Conservation (phyloP, 1,140 invertebrate species). For the Macrocentrus cingulum region DNA sequence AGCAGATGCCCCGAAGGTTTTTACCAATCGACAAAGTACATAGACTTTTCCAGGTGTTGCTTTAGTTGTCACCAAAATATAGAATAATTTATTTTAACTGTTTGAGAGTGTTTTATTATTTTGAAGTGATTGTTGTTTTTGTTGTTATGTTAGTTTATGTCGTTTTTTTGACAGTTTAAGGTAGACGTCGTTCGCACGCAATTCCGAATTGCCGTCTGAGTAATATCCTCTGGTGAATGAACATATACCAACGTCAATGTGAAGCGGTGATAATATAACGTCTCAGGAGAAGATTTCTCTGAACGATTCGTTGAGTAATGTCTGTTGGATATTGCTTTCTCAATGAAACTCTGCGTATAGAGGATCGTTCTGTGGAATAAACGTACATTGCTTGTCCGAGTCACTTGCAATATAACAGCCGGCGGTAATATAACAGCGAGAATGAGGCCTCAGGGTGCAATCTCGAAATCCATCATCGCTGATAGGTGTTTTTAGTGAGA, state of each 20-base stretch:
- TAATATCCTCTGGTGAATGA: too few species aligned
- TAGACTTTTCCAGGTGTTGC: neutral
- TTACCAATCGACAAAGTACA: neutral
- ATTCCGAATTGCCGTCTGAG: too few species aligned
- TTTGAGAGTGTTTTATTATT: too few species aligned
- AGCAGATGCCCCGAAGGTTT: neutral
- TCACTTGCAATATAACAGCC: neutral
- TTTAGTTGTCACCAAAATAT: too few species aligned
- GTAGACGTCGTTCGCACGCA: too few species aligned
- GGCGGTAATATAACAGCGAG: neutral
- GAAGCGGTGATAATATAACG: neutral
- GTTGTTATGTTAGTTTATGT: too few species aligned
- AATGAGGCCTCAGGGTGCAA: slow-evolving; percentile 8
- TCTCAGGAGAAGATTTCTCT: neutral
- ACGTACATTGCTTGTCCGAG: slow-evolving; percentile 4
- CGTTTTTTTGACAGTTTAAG: too few species aligned
- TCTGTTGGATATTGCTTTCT: neutral
- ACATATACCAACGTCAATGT: neutral
- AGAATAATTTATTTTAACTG: too few species aligned
- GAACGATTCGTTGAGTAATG: neutral
- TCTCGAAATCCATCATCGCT: slow-evolving; percentile 6
- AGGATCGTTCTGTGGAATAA: neutral
- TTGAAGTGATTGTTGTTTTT: too few species aligned
- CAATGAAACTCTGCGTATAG: neutral
- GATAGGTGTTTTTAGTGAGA: neutral